phyloP scores from a whole-genome alignment of 2,797 vertebrate species.

The Sebastes vulpes region DNA sequence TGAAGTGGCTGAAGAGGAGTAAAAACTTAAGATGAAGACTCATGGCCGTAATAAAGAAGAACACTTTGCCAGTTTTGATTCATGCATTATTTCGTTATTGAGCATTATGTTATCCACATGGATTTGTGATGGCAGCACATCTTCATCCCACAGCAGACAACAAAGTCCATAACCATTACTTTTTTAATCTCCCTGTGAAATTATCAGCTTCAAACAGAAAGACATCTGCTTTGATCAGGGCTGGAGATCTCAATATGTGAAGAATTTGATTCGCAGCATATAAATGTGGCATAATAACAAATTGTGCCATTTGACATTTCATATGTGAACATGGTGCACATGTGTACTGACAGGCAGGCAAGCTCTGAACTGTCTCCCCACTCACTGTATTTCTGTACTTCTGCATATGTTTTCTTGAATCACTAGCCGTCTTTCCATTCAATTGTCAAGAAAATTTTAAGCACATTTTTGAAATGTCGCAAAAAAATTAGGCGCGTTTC shows the following conservation, averaged over 20 bases:
- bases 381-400: not conserved
- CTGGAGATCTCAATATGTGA: not conserved
- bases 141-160: not conserved
- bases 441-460: too few species aligned
- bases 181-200: conserved; percentile 4
- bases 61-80: not conserved
- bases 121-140: conserved; percentile 7
- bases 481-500: too few species aligned
- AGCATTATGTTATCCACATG: not conserved
- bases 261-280: not conserved
- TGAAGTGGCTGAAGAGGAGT: conserved; percentile 29
- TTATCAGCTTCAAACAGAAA: conserved; percentile 15
- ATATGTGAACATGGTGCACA: not conserved
- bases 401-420: conserved; percentile 59
- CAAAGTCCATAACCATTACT: not conserved
- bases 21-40: conserved; percentile 30
- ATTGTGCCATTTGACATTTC: not conserved
- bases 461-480: too few species aligned
- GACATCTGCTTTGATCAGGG: not conserved
- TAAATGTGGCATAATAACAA: not conserved
- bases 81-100: conserved; percentile 16
- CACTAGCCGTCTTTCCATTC: not conserved
- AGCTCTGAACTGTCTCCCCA: conserved; percentile 12
- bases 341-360: not conserved
- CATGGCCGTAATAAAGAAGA: conserved; percentile 5